Evolutionary conservation across 30 jellyfish, hydroid and myxozoan genomes (phyloP).

Genomic region (Rhopilema esculentum): DNA sequence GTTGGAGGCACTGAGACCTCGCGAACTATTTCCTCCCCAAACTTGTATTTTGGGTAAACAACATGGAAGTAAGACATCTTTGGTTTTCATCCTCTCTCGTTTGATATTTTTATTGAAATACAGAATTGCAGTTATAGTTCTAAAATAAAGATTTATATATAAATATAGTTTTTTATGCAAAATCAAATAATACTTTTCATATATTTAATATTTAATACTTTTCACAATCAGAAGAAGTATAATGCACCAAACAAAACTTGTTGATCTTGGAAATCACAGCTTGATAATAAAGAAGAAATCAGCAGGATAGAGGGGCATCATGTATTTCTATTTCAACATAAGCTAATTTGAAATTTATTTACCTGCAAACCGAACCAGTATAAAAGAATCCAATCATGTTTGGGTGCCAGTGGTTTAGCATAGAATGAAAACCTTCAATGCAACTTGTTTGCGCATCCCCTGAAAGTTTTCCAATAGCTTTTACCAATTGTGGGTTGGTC

Average conservation of each 20-base stretch:
- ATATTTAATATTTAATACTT: background rate
- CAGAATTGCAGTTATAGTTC: constrained; percentile 24
- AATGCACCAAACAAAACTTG: background rate
- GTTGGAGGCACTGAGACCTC: constrained; percentile 36
- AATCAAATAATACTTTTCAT: background rate
- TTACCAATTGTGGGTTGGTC: constrained; percentile 2
- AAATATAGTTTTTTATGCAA: background rate
- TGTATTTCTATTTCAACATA: background rate
- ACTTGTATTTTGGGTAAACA: constrained; percentile 38
- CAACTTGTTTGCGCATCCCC: constrained; percentile 48
- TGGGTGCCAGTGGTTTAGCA: constrained; percentile 52
- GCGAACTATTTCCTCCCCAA: constrained; percentile 44
- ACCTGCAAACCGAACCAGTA: constrained; percentile 51
- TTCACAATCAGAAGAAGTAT: background rate
- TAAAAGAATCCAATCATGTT: constrained; percentile 27
- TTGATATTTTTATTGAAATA: constrained; percentile 42
- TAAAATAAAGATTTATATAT: background rate
- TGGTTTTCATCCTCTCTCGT: constrained; percentile 6
- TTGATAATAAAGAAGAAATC: background rate
- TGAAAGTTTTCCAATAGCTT: constrained; percentile 38
- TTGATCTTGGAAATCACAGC: background rate
- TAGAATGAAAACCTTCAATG: constrained; percentile 48
- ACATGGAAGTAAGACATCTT: constrained; percentile 12
- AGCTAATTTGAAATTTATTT: background rate
- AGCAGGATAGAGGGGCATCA: background rate